phyloP scores from a whole-genome alignment of 1,140 invertebrate genomes.

The Palaemon carinicauda region DNA sequence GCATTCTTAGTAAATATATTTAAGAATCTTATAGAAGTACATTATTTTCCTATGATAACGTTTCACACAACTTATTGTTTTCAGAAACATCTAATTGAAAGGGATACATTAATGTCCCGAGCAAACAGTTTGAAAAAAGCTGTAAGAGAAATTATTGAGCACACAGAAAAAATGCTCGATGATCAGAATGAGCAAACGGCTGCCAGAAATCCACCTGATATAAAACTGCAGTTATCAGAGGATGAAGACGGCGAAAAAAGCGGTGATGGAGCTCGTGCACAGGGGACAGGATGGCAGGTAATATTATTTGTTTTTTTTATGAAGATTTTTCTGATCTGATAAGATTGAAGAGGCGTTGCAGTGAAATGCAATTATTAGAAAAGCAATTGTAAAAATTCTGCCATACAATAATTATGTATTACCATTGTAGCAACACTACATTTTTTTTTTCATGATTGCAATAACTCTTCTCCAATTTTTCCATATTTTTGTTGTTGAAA shows the following conservation, averaged over 20 bases:
- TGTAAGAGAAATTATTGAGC: conserved; percentile 82
- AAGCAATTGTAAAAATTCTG: too few species aligned
- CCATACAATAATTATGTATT: too few species aligned
- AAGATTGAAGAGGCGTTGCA: too few species aligned
- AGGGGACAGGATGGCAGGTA: conserved; percentile 30
- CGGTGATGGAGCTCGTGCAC: not conserved
- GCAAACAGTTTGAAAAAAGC: conserved; percentile 89
- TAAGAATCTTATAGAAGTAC: not conserved
- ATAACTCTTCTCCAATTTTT: too few species aligned
- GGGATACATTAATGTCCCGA: conserved; percentile 70
- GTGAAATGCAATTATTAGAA: too few species aligned
- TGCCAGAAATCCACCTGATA: conserved; percentile 19
- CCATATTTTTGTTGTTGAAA: too few species aligned
- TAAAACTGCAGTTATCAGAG: conserved; percentile 31
- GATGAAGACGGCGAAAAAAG: not conserved
- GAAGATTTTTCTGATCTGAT: not conserved
- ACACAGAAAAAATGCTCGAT: conserved; percentile 75
- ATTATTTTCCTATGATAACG: too few species aligned
- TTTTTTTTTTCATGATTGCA: too few species aligned
- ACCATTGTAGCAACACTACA: too few species aligned
- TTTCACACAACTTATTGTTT: not conserved
- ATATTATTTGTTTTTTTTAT: not conserved
- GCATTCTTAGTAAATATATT: not conserved
- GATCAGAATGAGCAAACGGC: conserved; percentile 65
- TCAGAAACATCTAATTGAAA: conserved; percentile 62